Evolutionary conservation across 35 echinoderm and acorn worm species (phyloP).

Genomic region (Hemicentrotus pulcherrimus): DNA sequence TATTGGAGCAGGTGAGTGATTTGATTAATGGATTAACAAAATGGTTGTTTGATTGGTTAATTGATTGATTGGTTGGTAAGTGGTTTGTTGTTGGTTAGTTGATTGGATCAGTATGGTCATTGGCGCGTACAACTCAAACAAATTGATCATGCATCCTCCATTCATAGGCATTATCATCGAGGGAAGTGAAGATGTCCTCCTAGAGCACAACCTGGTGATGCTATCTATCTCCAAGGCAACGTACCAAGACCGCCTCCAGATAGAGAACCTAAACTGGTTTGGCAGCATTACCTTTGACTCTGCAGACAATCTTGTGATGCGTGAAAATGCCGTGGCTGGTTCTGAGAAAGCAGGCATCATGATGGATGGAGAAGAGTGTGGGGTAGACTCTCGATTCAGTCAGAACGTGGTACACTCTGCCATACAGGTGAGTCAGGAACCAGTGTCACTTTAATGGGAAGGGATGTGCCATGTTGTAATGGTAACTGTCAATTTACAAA

Average conservation of each 20-base stretch:
- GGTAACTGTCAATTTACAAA: background rate
- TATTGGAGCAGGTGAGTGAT: constrained; percentile 58
- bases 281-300: constrained; percentile 62
- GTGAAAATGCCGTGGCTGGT: constrained; percentile 73
- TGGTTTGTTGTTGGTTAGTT: constrained; percentile 44
- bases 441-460: background rate
- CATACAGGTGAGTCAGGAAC: background rate
- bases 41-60: too few species aligned
- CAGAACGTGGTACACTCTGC: constrained; percentile 53
- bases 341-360: constrained; percentile 62
- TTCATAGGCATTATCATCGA: constrained; percentile 54
- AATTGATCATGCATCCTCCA: background rate
- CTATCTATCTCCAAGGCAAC: constrained; percentile 61
- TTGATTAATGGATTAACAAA: background rate
- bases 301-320: constrained; percentile 38
- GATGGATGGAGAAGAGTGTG: constrained; percentile 62
- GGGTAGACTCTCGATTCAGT: constrained; percentile 8
- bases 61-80: too few species aligned
- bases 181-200: background rate
- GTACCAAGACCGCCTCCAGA: constrained; percentile 64
- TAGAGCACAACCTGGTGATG: constrained; percentile 61
- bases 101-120: constrained; percentile 63
- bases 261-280: constrained; percentile 42
- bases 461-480: background rate
- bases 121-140: constrained; percentile 50